Base-by-base conservation (phyloP, 2,113 vertebrate genomes). In the Rhinolophus ferrumequinum region DNA sequence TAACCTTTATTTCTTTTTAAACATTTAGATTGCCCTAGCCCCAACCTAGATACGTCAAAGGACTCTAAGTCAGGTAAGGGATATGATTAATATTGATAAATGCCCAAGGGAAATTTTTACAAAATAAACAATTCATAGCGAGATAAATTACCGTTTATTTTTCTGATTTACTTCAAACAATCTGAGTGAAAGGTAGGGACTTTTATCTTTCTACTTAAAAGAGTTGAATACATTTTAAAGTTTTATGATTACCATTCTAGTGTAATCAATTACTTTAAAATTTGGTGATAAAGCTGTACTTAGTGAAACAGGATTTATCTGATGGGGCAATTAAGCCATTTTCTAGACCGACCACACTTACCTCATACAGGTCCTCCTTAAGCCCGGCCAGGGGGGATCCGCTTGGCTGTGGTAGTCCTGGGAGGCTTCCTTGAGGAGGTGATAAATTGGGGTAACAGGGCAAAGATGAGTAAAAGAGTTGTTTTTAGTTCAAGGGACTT, bases 41-140 rank as follows among this genome's bases (percentile, higher is more conserved):
- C 0, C 0, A 95, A 90, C 75, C 89, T 87, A 1, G 84, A 90
- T 26, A 94, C 44, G 0, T 26, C 89, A 0, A 80, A 97, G 97
- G 96, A 97, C 54, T 94, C 72, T 12, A 75, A 64, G 0, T 92
- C 72, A 54, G 97, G 97, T 98, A 97, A 98, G 97, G 80, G 38
- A 15, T 81, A 35, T 54, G 58, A 73, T 47, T 85, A 67, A 81
- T 44, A 60, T n/a, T 73, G 41, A 52, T 73, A 91, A 47, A 67
- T 38, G n/a, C 28, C 33, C 35, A 54, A 75, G 35, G 67, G n/a
- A 92, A 85, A 54, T 30, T 35, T 73, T 79, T 73, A 81, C 33
- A 82, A 85, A 91, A 41, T 82, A 77, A 83, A 21, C 4, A 77
- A 38, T 38, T 77, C 28, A 38, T 44, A 60, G 0, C 10, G 77